These are phyloP conservation scores for Orbicella faveolata DNA, from an alignment of 64 coral and sea anemone species.

Conservation along the genomic window DNA sequence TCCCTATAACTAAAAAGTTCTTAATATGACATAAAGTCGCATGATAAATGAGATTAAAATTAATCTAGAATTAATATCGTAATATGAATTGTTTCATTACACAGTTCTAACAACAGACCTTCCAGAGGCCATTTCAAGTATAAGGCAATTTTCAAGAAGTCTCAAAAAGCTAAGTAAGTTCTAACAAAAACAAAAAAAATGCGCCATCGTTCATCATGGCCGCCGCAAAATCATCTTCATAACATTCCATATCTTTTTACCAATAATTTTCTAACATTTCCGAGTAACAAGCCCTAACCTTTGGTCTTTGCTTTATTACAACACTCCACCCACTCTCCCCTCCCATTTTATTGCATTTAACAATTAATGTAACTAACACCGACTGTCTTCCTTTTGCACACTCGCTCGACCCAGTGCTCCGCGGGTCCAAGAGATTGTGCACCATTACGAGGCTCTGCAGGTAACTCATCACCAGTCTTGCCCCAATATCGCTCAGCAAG, in stretches of 20 bases:
- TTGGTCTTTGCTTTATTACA: background rate
- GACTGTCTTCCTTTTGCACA: constrained; percentile 21
- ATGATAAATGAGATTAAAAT: background rate
- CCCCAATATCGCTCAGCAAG: constrained; percentile 29
- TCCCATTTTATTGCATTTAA: background rate
- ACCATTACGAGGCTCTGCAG: constrained; percentile 36
- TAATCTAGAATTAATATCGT: background rate
- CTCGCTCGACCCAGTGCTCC: constrained; percentile 33
- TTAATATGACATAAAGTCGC: background rate
- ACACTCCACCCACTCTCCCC: background rate
- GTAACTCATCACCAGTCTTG: constrained; percentile 24
- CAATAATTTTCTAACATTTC: background rate
- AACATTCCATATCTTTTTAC: background rate
- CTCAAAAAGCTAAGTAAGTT: constrained; percentile 15
- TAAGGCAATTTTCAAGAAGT: background rate
- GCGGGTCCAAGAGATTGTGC: constrained; percentile 33
- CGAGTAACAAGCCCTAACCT: background rate
- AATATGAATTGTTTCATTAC: background rate
- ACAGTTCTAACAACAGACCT: constrained; percentile 14
- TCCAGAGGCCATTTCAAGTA: background rate
- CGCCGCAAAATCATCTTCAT: background rate
- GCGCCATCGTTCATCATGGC: background rate
- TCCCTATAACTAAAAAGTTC: background rate
- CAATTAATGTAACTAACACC: constrained; percentile 17
- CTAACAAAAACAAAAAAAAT: background rate